Base-by-base conservation (phyloP, 2,113 vertebrate genomes). In the Lynx canadensis region DNA sequence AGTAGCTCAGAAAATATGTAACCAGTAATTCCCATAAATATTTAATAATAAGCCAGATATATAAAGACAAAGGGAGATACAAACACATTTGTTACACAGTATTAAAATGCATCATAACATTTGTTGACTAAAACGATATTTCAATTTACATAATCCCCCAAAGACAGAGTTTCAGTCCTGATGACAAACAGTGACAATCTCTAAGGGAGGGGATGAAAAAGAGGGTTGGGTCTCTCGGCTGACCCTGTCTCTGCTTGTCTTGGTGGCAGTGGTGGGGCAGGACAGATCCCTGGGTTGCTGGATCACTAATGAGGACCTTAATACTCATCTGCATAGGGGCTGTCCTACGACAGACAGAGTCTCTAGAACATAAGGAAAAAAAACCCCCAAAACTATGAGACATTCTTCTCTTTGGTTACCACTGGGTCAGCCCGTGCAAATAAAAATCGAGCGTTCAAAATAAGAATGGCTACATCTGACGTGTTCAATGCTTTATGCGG, bases 101-200 rank as follows among this genome's bases (percentile, higher is more conserved):
- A 94, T 97, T 95, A 95, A 97, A 97, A 97, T 97, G 83, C 33
- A 97, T 93, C 91, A 82, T 95, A 97, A 98, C 55, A 95, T 97
- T 97, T 96, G 96, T 97, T 94, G 94, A 97, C 95, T 96, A 74
- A 97, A 97, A 87, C 7, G 31, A 63, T 93, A 92, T 96, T 93
- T 96, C 95, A 83, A 55, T 82, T 55, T 89, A 60, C 74, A 92
- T 57, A 93, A 91, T 97, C 25, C 69, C 66, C 68, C n/a, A 31
- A 65, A 95, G 97, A 91, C 76, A 95, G 36, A 93, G 69, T 93
- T 91, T 91, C 73, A 82, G 82, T 94, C 83, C 69, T 81, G 84
- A 91, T 91, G 91, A 73, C 74, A 93, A 96, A 96, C 69, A 69
- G 45, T 79, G 57, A n/a, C 71, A 52, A 80, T 81, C 66, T 27